These are phyloP conservation scores for Enoplolaimus lenunculus DNA, from an alignment of 2,888 invertebrate species.

Conservation along the genomic window DNA sequence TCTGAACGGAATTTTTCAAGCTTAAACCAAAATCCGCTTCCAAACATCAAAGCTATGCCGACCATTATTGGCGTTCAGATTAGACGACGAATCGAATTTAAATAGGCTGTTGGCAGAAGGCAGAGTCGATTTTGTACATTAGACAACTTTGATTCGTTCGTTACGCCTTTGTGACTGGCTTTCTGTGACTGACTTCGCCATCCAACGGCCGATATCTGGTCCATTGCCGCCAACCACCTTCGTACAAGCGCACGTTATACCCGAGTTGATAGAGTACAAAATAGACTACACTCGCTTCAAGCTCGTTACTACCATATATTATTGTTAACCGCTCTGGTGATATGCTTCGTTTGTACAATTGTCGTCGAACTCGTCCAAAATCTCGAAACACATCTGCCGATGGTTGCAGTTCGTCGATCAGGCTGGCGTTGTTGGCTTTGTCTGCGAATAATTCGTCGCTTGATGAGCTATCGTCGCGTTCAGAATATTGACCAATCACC, in stretches of 20 bases:
- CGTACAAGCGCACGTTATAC: neutral
- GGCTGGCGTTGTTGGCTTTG: neutral
- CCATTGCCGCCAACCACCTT: neutral
- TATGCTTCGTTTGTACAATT: neutral
- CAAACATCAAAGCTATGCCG: no score
- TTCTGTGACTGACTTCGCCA: neutral
- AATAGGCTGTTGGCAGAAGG: no score
- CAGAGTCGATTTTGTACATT: no score
- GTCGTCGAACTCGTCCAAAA: neutral
- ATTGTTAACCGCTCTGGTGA: neutral
- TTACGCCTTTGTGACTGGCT: neutral
- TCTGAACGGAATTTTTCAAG: no score
- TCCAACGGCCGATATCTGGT: neutral
- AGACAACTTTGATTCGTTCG: neutral
- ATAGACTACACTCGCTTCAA: neutral
- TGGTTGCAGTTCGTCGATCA: neutral
- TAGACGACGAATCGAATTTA: no score
- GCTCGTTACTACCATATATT: neutral
- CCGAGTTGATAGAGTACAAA: neutral
- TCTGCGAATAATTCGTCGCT: neutral
- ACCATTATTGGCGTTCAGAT: no score
- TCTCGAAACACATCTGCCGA: neutral
- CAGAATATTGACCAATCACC: neutral
- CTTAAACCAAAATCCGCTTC: no score
- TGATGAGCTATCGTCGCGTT: no score